These are phyloP conservation scores for Zeugodacus cucurbitae DNA, from an alignment of 1,140 invertebrate species.

Conservation along the genomic window DNA sequence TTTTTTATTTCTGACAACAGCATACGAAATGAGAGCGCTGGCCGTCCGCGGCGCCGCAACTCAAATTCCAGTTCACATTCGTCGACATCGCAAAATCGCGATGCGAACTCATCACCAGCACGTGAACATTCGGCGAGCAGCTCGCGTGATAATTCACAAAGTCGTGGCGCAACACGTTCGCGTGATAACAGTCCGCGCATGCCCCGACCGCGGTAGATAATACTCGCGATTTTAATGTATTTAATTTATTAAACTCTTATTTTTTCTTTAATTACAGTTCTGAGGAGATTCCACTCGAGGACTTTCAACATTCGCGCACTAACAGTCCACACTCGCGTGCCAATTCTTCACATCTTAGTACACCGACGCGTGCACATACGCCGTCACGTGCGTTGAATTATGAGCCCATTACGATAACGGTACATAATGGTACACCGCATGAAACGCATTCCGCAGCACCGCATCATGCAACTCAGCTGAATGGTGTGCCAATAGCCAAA, in stretches of 20 bases:
- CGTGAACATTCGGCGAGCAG: conserved; percentile 57
- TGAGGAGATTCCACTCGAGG: conserved; percentile 87
- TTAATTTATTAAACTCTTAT: neutral
- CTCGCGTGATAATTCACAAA: conserved; percentile 58
- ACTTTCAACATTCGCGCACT: conserved; percentile 70
- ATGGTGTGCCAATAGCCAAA: conserved; percentile 50
- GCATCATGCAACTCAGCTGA: conserved; percentile 49
- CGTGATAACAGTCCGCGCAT: conserved; percentile 77
- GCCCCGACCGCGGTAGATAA: conserved; percentile 72
- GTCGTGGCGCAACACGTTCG: conserved; percentile 67
- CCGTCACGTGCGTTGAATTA: conserved; percentile 63
- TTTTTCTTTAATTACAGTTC: conserved; percentile 66
- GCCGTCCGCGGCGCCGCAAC: conserved; percentile 58
- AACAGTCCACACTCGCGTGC: conserved; percentile 60
- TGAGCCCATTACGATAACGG: conserved; percentile 62
- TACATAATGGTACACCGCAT: conserved; percentile 64
- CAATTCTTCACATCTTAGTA: conserved; percentile 47
- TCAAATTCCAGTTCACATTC: conserved; percentile 52
- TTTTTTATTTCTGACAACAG: conserved; percentile 42
- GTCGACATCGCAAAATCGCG: conserved; percentile 46
- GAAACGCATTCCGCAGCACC: conserved; percentile 50
- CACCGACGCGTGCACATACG: conserved; percentile 61
- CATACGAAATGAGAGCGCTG: conserved; percentile 61
- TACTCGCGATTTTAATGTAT: neutral
- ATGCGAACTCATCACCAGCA: conserved; percentile 43